These are phyloP conservation scores for Danaus plexippus DNA, from an alignment of 1,140 invertebrate species.

Conservation along the genomic window DNA sequence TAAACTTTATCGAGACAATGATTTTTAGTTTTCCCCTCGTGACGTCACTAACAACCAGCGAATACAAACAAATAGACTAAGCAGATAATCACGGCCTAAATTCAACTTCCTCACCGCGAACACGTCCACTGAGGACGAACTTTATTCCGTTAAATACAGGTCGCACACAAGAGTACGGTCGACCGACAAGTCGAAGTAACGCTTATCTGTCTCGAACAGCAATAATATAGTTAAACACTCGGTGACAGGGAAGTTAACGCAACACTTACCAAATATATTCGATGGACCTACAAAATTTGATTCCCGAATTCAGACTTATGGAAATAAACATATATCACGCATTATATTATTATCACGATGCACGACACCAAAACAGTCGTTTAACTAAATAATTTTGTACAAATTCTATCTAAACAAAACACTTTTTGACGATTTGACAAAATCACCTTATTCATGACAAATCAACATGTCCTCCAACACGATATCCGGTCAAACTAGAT, in stretches of 20 bases:
- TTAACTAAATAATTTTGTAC: constrained; percentile 61
- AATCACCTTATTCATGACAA: constrained; percentile 63
- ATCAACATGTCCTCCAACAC: constrained; percentile 67
- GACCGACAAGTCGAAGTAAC: no score
- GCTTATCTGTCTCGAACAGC: no score
- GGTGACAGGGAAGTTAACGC: constrained; percentile 51
- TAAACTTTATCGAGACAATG: constrained; percentile 57
- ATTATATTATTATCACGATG: constrained; percentile 53
- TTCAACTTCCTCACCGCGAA: constrained; percentile 32
- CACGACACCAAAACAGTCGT: constrained; percentile 49
- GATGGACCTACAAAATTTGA: constrained; percentile 38
- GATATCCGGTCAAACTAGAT: constrained; percentile 44
- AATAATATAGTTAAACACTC: constrained; percentile 33
- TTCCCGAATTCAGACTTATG: constrained; percentile 47
- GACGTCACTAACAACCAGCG: constrained; percentile 52
- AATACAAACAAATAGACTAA: constrained; percentile 49
- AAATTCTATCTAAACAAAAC: constrained; percentile 63
- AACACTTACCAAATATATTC: constrained; percentile 63
- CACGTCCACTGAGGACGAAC: constrained; percentile 2
- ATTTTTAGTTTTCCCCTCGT: constrained; percentile 37
- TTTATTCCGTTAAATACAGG: not conserved
- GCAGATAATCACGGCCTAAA: constrained; percentile 41
- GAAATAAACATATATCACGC: constrained; percentile 54
- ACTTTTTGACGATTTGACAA: constrained; percentile 68
- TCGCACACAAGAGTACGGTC: not conserved